These are phyloP conservation scores for Papilio dardanus DNA, from an alignment of 1,140 invertebrate species.

Conservation along the genomic window DNA sequence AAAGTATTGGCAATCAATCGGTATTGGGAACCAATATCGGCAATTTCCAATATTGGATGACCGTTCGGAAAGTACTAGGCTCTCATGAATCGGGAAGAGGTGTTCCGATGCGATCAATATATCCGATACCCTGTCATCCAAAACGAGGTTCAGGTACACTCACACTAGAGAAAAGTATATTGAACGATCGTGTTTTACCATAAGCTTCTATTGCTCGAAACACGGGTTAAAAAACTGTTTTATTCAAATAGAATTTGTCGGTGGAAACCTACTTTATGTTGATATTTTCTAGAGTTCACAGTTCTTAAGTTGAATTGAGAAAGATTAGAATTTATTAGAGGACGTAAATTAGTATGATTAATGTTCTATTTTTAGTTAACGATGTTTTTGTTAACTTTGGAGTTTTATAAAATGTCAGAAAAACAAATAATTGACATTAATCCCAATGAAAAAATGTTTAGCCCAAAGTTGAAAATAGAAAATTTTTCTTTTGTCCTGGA, in stretches of 20 bases:
- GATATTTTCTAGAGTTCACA: neutral
- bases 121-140: conserved; percentile 52
- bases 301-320: neutral
- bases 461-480: too few relatives aligned
- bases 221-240: neutral
- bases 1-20: neutral
- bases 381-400: neutral
- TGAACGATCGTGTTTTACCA: neutral
- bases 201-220: neutral
- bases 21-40: conserved; percentile 62
- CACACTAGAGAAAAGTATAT: conserved; percentile 27
- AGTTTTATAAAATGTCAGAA: neutral
- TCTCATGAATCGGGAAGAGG: conserved; percentile 51
- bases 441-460: too few relatives aligned
- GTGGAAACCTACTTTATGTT: neutral
- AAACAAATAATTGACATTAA: too few relatives aligned
- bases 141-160: conserved; percentile 47
- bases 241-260: neutral
- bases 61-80: conserved; percentile 78
- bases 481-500: neutral
- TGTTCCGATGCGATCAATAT: conserved; percentile 76
- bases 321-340: neutral
- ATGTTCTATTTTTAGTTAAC: neutral
- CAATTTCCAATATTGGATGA: conserved; percentile 75
- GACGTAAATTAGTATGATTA: neutral